Conservation (phyloP, 2,888 invertebrate species). For the Cerceris rybyensis region DNA sequence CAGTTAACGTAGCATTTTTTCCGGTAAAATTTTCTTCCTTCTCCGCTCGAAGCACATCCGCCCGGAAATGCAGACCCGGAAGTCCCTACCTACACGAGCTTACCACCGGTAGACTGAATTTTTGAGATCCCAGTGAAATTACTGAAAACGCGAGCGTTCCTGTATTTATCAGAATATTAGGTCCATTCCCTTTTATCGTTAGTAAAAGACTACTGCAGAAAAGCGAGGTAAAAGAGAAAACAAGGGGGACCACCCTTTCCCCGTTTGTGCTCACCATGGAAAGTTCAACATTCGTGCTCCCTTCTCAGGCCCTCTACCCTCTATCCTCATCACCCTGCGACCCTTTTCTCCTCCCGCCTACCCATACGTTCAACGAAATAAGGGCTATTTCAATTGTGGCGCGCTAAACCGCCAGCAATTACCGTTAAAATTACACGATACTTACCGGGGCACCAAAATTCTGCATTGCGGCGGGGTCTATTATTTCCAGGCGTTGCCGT, state of each 20-base stretch:
- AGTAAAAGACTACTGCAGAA: not conserved
- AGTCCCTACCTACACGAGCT: not conserved
- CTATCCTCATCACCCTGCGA: not conserved
- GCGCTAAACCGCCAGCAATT: slow-evolving; percentile 73
- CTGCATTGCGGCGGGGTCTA: slow-evolving; percentile 74
- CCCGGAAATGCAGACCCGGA: too few species aligned
- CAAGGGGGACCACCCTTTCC: not conserved
- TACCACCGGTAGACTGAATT: not conserved
- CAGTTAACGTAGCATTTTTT: too few species aligned
- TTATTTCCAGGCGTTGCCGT: slow-evolving; percentile 70
- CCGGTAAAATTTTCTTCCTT: too few species aligned
- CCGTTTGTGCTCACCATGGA: slow-evolving; percentile 20
- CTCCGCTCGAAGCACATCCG: too few species aligned
- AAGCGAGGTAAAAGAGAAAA: slow-evolving; percentile 8
- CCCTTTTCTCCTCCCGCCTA: slow-evolving; percentile 7
- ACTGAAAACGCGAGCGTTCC: not conserved
- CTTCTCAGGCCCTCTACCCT: slow-evolving; percentile 14
- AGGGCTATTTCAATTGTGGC: slow-evolving; percentile 75
- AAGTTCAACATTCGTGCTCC: slow-evolving; percentile 36
- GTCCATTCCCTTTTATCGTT: not conserved
- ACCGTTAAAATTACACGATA: slow-evolving; percentile 76
- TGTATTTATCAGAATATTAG: slow-evolving; percentile 21
- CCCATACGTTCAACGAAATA: slow-evolving; percentile 46
- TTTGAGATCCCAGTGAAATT: not conserved
- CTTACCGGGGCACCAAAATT: slow-evolving; percentile 75